Base-by-base conservation (phyloP, 1,140 invertebrate species). In the Stegodyphus mimosarum region DNA sequence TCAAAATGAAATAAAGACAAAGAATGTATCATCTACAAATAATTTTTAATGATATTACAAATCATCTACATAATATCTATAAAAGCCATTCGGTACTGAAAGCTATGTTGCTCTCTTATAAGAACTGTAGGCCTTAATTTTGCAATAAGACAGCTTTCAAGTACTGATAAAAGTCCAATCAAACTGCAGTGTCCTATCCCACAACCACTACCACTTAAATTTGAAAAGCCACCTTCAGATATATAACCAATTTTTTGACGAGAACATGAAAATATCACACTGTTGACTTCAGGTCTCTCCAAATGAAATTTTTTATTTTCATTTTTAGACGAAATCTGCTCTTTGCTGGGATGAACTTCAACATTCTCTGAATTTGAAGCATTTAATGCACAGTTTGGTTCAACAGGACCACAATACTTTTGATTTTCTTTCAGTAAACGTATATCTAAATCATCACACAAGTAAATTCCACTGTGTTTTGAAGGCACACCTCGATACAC, bases 211-310 rank as follows among this genome's bases (percentile, higher is more conserved):
- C 78, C 86, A 18, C 15, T 6, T 10, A 77, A 4, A 74, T 52
- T 67, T 15, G 72, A 83, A 77, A 64, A 87, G 6, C 74, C 67
- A n/a, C 86, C 86, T 75, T 71, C 66, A 48, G 78, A 80, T 6
- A 87, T 15, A 64, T 71, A 87, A 33, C 86, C 86, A 64, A 87
- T 87, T 49, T 83, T 83, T 83, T 83, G 60, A 13, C 86, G 76
- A 76, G 53, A 52, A 66, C 48, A 87, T 15, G 10, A 50, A 0
- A 13, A 63, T n/a, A 80, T 51, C 18, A 86, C 63, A 63, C 48
- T 81, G 9, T 80, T 10, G 9, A 76, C 33, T 63, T 80, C 5
- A 52, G 75, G 84, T 52, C 73, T 67, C 9, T 75, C 53, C 48
- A 86, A 69, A 13, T 60, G 10, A n/a, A n/a, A n/a, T n/a, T n/a